Evolutionary conservation across 2,797 vertebrate genomes (phyloP).

Genomic region (Bradypus variegatus): DNA sequence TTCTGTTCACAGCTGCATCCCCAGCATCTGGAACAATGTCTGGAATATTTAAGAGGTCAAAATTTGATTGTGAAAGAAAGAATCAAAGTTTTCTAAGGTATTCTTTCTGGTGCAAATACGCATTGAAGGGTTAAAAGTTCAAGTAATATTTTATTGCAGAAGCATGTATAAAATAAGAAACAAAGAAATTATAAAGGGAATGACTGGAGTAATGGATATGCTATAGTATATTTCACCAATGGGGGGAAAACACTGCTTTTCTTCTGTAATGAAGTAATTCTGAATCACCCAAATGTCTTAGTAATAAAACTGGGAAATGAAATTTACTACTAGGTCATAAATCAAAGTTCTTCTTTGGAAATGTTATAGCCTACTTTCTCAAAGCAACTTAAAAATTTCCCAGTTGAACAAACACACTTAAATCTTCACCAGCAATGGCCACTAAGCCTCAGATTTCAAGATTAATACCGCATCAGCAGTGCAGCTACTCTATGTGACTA

Average conservation of each 20-base stretch:
- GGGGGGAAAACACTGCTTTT: neutral
- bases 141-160: slow-evolving; percentile 8
- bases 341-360: slow-evolving; percentile 26
- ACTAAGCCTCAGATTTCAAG: neutral
- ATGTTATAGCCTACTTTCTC: slow-evolving; percentile 37
- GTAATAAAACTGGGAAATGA: slow-evolving; percentile 41
- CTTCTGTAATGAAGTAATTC: neutral
- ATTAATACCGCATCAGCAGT: neutral
- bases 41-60: neutral
- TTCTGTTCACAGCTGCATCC: neutral
- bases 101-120: no score
- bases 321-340: slow-evolving; percentile 46
- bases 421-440: neutral
- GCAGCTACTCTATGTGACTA: neutral
- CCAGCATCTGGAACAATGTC: neutral
- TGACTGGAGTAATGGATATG: neutral
- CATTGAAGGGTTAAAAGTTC: no score
- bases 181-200: neutral
- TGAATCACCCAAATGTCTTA: slow-evolving; percentile 24
- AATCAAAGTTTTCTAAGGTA: neutral
- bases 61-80: neutral
- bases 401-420: neutral
- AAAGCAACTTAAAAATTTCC: slow-evolving; percentile 40
- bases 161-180: neutral
- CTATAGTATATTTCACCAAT: neutral